These are phyloP conservation scores for Phortica magna DNA, from an alignment of 2,888 invertebrate genomes.

Conservation along the genomic window DNA sequence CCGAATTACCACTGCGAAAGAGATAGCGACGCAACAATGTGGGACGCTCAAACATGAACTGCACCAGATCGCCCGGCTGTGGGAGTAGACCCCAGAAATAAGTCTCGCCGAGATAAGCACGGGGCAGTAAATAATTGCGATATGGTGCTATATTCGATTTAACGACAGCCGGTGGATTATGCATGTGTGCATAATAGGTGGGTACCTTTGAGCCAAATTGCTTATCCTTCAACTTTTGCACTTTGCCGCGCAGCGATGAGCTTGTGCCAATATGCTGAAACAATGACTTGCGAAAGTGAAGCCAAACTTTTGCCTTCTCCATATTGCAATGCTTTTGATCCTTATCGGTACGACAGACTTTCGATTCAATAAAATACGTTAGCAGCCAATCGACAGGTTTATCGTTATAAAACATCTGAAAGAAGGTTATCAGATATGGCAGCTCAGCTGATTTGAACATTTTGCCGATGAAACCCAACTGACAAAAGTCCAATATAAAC, in stretches of 20 bases:
- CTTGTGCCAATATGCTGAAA: constrained; percentile 98
- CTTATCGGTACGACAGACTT: constrained; percentile 91
- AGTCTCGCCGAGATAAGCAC: constrained; percentile 91
- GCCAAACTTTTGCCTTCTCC: constrained; percentile 87
- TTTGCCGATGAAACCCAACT: constrained; percentile 95
- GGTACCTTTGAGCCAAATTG: constrained; percentile 89
- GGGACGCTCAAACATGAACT: constrained; percentile 88
- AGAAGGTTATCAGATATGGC: constrained; percentile 92
- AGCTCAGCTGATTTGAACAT: constrained; percentile 94
- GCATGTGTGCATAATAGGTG: constrained; percentile 85
- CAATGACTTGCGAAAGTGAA: constrained; percentile 92
- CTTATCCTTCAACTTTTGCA: constrained; percentile 96
- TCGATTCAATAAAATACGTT: constrained; percentile 92
- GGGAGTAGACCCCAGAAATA: constrained; percentile 96
- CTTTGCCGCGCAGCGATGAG: constrained; percentile 96
- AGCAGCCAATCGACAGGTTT: constrained; percentile 98
- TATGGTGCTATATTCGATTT: constrained; percentile 88
- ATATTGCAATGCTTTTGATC: constrained; percentile 90
- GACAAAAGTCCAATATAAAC: constrained; percentile 96
- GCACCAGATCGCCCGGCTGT: constrained; percentile 87
- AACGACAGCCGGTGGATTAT: constrained; percentile 85
- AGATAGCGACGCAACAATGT: constrained; percentile 81
- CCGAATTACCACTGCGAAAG: constrained; percentile 92
- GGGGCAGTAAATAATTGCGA: constrained; percentile 86
- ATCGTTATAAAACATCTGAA: constrained; percentile 96